Base-by-base conservation (phyloP, 2,113 vertebrate species). In the Gymnarchus niloticus region DNA sequence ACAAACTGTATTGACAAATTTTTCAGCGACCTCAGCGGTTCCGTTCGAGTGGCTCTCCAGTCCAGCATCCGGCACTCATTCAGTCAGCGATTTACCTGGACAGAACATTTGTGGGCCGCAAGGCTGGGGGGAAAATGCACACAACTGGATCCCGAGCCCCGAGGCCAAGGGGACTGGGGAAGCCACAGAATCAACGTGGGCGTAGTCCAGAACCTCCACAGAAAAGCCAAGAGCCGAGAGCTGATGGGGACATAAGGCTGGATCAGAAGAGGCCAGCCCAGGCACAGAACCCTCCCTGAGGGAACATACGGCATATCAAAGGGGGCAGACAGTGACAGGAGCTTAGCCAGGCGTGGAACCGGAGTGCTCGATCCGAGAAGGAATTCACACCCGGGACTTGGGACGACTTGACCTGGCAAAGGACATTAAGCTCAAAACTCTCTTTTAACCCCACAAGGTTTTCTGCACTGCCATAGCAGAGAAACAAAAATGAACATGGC, bases 351-450 rank as follows among this genome's bases (percentile, higher is more conserved):
- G 57, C 48, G 48, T 54, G 48, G 61, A 23, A 23, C 56, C 54
- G 21, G 83, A 69, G 83, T 51, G 57, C 61, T 84, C 54, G 51
- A 76, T 54, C n/a, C 44, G 48, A 41, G 28, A 33, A 69, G 25
- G 83, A 76, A 84, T 51, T 84, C 46, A 76, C 44, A 54, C 25
- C 8, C 61, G 48, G 49, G 59, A 84, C 57, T 48, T 57, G 41
- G 23, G 57, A 49, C 46, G n/a, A 65, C 46, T 76, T 28, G 83
- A 84, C 61, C 59, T 84, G 83, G 83, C 83, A 84, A 41, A 84
- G 83, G 48, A 44, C 48, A 51, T 73, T 84, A 84, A 84, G 49
- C 61, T 21, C 61, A 54, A 25, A 51, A 76, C 61, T 61, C 21
- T 33, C 44, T 48, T 21, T 44, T 46, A 78, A 25, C 61, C 61